Conservation (phyloP, 2,797 vertebrate species). For the Botia kubotai region DNA sequence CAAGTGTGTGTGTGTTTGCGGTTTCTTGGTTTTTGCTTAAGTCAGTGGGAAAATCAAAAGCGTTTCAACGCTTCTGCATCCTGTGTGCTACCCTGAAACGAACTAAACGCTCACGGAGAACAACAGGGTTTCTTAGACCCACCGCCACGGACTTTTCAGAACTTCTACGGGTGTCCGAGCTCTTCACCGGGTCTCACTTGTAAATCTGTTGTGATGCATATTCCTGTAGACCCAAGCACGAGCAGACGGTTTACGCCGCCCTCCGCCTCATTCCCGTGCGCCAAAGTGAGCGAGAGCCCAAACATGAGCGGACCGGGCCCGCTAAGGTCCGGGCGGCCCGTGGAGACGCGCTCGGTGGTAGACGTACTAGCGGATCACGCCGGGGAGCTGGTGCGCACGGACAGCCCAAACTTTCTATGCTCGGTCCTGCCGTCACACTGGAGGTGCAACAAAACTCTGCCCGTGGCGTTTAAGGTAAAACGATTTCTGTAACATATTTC, state of each 20-base stretch:
- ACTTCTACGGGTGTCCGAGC: background rate
- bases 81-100: slow-evolving; percentile 55
- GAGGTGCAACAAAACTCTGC: slow-evolving; percentile 99
- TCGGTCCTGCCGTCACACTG: slow-evolving; percentile 97
- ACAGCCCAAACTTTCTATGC: slow-evolving; percentile 99
- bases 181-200: slow-evolving; percentile 42
- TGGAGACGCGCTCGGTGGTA: slow-evolving; percentile 91
- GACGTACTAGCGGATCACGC: slow-evolving; percentile 97
- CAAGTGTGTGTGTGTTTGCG: background rate
- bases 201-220: slow-evolving; percentile 97
- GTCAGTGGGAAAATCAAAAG: slow-evolving; percentile 58
- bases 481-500: slow-evolving; percentile 9
- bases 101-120: slow-evolving; percentile 7
- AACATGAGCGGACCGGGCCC: slow-evolving; percentile 84
- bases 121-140: background rate
- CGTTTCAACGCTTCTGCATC: slow-evolving; percentile 60
- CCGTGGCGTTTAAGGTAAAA: slow-evolving; percentile 95
- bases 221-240: slow-evolving; percentile 99
- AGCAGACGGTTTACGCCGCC: slow-evolving; percentile 99
- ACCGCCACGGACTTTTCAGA: slow-evolving; percentile 7
- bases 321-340: slow-evolving; percentile 80
- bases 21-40: slow-evolving; percentile 64
- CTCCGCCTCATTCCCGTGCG: slow-evolving; percentile 96
- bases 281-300: slow-evolving; percentile 90
- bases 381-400: slow-evolving; percentile 94